Conservation (phyloP, 2,888 invertebrate genomes). For the Tolmerus cingulatus region DNA sequence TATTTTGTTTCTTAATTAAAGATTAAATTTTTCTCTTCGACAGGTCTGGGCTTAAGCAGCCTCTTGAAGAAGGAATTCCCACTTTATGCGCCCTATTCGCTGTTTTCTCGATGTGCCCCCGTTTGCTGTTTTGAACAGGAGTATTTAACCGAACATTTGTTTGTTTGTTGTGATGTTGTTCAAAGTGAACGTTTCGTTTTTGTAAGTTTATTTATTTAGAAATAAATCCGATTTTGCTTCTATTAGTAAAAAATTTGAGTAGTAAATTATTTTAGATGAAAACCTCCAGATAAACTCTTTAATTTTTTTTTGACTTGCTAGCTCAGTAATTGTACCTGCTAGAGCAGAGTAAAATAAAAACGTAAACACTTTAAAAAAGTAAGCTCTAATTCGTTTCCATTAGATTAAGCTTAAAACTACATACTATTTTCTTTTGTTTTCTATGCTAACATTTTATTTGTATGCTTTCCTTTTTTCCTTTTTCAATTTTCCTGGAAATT, state of each 20-base stretch:
- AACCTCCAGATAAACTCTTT: too few species aligned
- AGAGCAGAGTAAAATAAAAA: too few species aligned
- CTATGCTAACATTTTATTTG: too few species aligned
- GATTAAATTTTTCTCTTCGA: not conserved
- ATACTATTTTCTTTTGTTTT: too few species aligned
- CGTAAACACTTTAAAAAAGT: too few species aligned
- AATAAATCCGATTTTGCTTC: not conserved
- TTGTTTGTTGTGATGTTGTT: not conserved
- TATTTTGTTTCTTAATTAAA: not conserved
- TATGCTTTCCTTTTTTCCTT: too few species aligned
- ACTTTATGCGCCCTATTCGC: not conserved
- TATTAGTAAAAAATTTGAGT: not conserved
- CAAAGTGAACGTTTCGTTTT: not conserved
- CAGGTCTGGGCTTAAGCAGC: conserved; percentile 20
- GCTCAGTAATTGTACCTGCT: too few species aligned
- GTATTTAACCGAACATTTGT: not conserved
- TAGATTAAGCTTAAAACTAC: too few species aligned
- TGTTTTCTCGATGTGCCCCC: not conserved
- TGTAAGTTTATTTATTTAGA: not conserved
- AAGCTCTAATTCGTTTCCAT: too few species aligned
- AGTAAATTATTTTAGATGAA: not conserved
- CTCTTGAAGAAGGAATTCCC: not conserved
- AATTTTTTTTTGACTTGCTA: too few species aligned
- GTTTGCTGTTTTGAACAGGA: not conserved
- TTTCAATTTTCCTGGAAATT: too few species aligned